A percentile compares a stretch with the other conserved stretches of the same genome.
Evolutionary conservation across 2,888 invertebrate genomes (phyloP).

Genomic region (Nomada hirtipes): DNA sequence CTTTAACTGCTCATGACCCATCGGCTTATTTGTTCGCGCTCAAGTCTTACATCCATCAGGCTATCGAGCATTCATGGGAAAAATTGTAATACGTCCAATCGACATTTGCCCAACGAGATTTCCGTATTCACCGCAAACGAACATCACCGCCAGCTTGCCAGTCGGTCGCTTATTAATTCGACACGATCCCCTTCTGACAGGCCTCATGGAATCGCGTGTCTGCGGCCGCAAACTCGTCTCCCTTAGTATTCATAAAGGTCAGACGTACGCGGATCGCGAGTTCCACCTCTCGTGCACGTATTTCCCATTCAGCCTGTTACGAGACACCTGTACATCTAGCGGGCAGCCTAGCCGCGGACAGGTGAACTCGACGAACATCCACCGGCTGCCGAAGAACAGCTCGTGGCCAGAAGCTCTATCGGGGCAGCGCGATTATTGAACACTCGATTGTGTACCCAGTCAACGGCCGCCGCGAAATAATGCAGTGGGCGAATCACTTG

Average conservation of each 20-base stretch:
- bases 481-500: slow-evolving; percentile 13
- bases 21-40: no score
- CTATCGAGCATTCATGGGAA: no score
- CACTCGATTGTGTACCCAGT: not conserved
- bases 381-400: slow-evolving; percentile 9
- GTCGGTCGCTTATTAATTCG: slow-evolving; percentile 68
- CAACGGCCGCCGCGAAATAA: slow-evolving; percentile 21
- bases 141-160: slow-evolving; percentile 22
- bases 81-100: not conserved
- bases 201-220: slow-evolving; percentile 71
- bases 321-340: slow-evolving; percentile 66
- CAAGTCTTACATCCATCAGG: no score
- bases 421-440: slow-evolving; percentile 24
- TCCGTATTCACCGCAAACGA: slow-evolving; percentile 13
- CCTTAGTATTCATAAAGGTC: slow-evolving; percentile 81
- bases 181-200: slow-evolving; percentile 52
- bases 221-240: slow-evolving; percentile 56
- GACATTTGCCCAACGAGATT: slow-evolving; percentile 26
- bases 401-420: slow-evolving; percentile 29
- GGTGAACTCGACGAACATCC: slow-evolving; percentile 52
- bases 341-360: slow-evolving; percentile 57
- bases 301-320: slow-evolving; percentile 45
- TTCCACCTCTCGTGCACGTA: slow-evolving; percentile 60
- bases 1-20: no score
- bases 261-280: slow-evolving; percentile 55